Base-by-base conservation (phyloP, 2,888 invertebrate genomes). In the Ypsolopha scabrella region DNA sequence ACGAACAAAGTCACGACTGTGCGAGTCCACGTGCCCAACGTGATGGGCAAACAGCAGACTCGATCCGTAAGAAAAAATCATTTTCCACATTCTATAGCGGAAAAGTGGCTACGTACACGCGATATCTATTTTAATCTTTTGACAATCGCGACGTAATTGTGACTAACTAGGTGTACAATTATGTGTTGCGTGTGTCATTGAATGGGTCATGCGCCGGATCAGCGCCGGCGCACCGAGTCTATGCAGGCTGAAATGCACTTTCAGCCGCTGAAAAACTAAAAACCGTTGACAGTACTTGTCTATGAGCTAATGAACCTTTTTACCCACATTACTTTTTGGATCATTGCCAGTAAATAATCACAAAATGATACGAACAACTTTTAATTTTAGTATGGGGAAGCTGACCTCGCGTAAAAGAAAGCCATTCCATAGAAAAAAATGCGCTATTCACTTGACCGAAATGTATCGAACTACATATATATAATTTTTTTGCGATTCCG, bases 91-190 rank as follows among this genome's bases (percentile, higher is more conserved):
- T 75, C 72, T 80, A 75, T 60, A 52, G 60, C 62, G 68, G 75
- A 76, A 82, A 83, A 79, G 75, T 80, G 74, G 55, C 57, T 66
- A 63, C 74, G 72, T 72, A 74, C 85, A 85, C 82, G 85, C 85
- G 75, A 85, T 75, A 69, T 79, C 73, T 80, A 78, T 81, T 78
- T 79, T 76, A 78, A 80, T 74, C 80, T 82, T 82, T 82, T 75
- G 80, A 78, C 73, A 79, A 80, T 78, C 71, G 69, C 71, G 57
- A 62, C 57, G 59, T 78, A 80, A 82, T 82, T 80, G 72, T 68
- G 68, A 71, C 56, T 76, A 80, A 82, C 81, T 78, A 65, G 55
- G 49, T 6, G 51, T 41, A 58, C 60, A 73, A 80, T 83, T 83
- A 75, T 68, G 61, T 53, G 52, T 63, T 65, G 65, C 65, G 64